A percentile compares a stretch with the other conserved stretches of the same genome.
Evolutionary conservation across 2,797 vertebrate genomes (phyloP).

Genomic region (Odontamblyopus rebecca): DNA sequence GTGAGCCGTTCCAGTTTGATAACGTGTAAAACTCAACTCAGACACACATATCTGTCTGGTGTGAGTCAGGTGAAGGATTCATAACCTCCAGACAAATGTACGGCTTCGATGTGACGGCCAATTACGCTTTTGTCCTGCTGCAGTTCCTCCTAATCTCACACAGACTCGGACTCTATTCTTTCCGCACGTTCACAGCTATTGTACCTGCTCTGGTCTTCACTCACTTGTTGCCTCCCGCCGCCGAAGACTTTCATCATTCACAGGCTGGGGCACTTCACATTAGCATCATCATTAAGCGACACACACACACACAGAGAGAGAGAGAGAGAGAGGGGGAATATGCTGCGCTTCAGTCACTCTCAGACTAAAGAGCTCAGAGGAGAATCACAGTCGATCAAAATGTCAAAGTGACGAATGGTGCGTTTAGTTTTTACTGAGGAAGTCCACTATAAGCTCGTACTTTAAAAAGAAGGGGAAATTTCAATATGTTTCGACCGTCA

Average conservation of each 20-base stretch:
- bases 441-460: too few relatives aligned
- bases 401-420: neutral
- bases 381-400: neutral
- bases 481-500: too few relatives aligned
- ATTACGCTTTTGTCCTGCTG: too few relatives aligned
- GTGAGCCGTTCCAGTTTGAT: too few relatives aligned
- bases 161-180: too few relatives aligned
- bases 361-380: neutral
- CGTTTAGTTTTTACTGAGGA: neutral
- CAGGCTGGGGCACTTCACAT: neutral
- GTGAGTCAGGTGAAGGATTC: too few relatives aligned
- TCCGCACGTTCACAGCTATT: neutral
- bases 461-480: too few relatives aligned
- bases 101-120: too few relatives aligned
- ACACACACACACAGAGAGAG: neutral
- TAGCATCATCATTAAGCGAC: slow-evolving; percentile 12
- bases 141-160: too few relatives aligned
- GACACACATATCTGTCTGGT: too few relatives aligned
- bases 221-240: neutral
- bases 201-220: neutral
- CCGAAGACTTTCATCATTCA: neutral
- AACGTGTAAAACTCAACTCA: too few relatives aligned
- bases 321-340: neutral
- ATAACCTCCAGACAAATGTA: too few relatives aligned
- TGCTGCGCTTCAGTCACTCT: neutral